Evolutionary conservation across 2,888 invertebrate species (phyloP), one percentile per base, ranked within the genome.

Genomic region (Cephonodes hylas): DNA sequence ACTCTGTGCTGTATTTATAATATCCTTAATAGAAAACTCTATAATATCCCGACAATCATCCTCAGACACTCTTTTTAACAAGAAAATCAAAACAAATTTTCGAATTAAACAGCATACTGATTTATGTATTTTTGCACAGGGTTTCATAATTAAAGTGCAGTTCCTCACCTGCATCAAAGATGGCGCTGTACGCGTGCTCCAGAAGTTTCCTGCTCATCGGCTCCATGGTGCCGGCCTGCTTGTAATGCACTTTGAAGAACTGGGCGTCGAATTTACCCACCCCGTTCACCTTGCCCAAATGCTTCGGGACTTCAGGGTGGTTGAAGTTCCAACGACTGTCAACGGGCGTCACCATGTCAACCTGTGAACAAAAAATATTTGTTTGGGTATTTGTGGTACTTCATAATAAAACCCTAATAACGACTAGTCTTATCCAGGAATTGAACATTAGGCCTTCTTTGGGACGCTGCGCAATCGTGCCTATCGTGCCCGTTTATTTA

Each of bases 301-400:
- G 88, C 48, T 90, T 91, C 0, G 96, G 95, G 42, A 95, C 93
- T 73, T 95, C 95, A 0, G 94, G 93, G 76, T 94, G 93, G 34
- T 87, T 86, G 59, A 91, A 89, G 8, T 88, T 82, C 72, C 72
- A 71, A 13, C 70, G 70, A 27, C 94, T 88, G 70, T 94, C 93
- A 67, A 95, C 95, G 57, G 66, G 15, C 7, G 95, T 95, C 15
- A 96, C 93, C 94, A 97, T 95, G 77, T 97, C 96, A 63, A 95
- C 93, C 84, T 94, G 85, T 0, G 34, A 27, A 38, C 15, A 25
- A 42, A 0, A 10, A n/a, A n/a, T n/a, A n/a, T n/a, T n/a, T n/a
- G n/a, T n/a, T n/a, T n/a, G n/a, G n/a, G n/a, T n/a, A n/a, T n/a
- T n/a, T n/a, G n/a, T n/a, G n/a, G n/a, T n/a, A n/a, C n/a, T n/a